Base-by-base conservation (phyloP, 2,797 vertebrate genomes). In the Gadopsis marmoratus region DNA sequence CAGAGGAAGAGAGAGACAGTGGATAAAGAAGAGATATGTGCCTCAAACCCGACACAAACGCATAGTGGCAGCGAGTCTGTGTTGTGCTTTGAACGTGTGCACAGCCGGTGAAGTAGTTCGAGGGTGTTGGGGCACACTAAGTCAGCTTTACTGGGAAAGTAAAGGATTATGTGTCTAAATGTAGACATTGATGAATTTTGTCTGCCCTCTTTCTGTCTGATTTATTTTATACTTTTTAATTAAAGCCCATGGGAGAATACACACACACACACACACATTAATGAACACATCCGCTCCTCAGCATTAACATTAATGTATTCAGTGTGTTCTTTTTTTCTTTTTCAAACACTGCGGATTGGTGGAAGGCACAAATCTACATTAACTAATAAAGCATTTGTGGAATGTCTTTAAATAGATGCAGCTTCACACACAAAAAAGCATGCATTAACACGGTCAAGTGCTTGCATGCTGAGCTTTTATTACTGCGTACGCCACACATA, bases 231-330 rank as follows among this genome's bases (percentile, higher is more conserved):
- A 26, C 23, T 50, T 82, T 65, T 37, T 65, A 19, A 79, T 66
- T 23, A 78, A 83, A 17, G 16, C 0, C 69, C 51, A 6, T 2
- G 11, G 50, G 71, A 72, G 21, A 26, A 26, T 26, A 26, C 8
- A 61, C 12, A 39, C 31, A 71, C 7, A 55, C 31, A 64, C 12
- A 35, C 23, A 62, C 51, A 53, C 47, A n/a, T 33, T 31, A 59
- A 66, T 43, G n/a, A 67, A 62, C 13, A 43, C 31, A 71, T 6
- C 39, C 67, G 37, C 58, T 50, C 39, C 33, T 63, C 31, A 12
- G 2, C 37, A 66, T 86, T 76, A 69, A 19, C 12, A 62, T 76
- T 65, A 53, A 86, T 78, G 8, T 67, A 78, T 89, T 87, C 71
- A 69, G 7, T 76, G 51, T 82, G 58, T 48, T 84, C 70, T 74